Evolutionary conservation across 2,888 invertebrate species (phyloP), one percentile per base, ranked within the genome.

Genomic region (Sipha maydis): DNA sequence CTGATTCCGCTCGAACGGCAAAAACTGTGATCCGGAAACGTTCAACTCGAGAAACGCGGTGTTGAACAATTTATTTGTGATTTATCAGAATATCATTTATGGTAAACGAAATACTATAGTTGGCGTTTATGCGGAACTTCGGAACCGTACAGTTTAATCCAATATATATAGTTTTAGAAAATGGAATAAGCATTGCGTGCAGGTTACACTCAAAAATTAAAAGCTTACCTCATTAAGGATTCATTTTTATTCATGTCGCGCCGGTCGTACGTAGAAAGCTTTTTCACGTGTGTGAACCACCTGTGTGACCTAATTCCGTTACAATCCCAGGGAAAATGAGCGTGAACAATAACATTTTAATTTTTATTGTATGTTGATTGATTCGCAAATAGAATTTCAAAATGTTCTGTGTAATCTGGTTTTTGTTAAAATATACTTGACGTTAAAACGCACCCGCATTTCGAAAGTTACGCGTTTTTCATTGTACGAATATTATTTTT

Each of bases 191-290:
- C 11, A n/a, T 61, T 75, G 9, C 19, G 54, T 9, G n/a, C 17
- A n/a, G 38, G 8, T 75, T 75, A 75, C n/a, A n/a, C 34, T 83
- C 5, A 38, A 28, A 56, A 83, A 73, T 83, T 73, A 83, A 73
- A 75, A 83, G 56, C 38, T 56, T n/a, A 56, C n/a, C 34, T 73
- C 17, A 8, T 83, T 17, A 31, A 19, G 56, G 56, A 83, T 83
- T 75, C 38, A 38, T 75, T 61, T 56, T 75, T 75, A 75, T 56
- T 21, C n/a, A 14, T 28, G n/a, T 61, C 56, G 56, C 38, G 1
- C 38, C 9, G 56, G 38, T 28, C 54, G 75, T 38, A 1, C 25
- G 73, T 8, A 11, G 8, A 28, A 9, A n/a, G 11, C 38, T 75
- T 21, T 56, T 38, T 34, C 19, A 21, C 54, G 17, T 17, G 75